Conservation (phyloP, 2,797 vertebrate species). For the Esox lucius region DNA sequence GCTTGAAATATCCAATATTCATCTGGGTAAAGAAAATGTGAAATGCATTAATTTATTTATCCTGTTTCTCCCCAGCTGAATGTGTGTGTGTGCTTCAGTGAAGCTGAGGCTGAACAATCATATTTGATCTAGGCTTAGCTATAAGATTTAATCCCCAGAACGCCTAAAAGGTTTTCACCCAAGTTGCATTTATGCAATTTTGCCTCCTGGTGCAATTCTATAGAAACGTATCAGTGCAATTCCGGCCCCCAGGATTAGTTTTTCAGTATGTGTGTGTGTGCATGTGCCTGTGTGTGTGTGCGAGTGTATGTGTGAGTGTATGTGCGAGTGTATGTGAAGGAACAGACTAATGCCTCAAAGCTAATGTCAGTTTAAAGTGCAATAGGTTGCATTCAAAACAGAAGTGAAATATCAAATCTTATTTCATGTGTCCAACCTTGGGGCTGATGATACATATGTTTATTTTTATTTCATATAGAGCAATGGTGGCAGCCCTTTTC, state of each 20-base stretch:
- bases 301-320: constrained; percentile 26
- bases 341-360: constrained; percentile 64
- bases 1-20: constrained; percentile 29
- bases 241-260: constrained; percentile 63
- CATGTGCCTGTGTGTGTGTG: constrained; percentile 41
- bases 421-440: constrained; percentile 35
- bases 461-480: background rate
- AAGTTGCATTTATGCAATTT: constrained; percentile 77
- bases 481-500: background rate
- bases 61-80: constrained; percentile 14
- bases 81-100: constrained; percentile 50
- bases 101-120: constrained; percentile 70
- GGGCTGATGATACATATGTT: constrained; percentile 15
- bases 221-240: constrained; percentile 70
- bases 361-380: constrained; percentile 56
- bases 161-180: constrained; percentile 71
- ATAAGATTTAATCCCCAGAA: constrained; percentile 73
- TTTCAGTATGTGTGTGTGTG: constrained; percentile 62
- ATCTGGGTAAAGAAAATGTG: constrained; percentile 26
- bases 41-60: constrained; percentile 64
- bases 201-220: constrained; percentile 72
- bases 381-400: constrained; percentile 53
- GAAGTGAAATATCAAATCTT: constrained; percentile 54
- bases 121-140: constrained; percentile 77
- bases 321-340: constrained; percentile 27